Percentiles rank a stretch among this genome's conserved stretches.
Evolutionary conservation across 92 coral and sea anemone genomes (phyloP).

Genomic region (Parazoanthus darwini): DNA sequence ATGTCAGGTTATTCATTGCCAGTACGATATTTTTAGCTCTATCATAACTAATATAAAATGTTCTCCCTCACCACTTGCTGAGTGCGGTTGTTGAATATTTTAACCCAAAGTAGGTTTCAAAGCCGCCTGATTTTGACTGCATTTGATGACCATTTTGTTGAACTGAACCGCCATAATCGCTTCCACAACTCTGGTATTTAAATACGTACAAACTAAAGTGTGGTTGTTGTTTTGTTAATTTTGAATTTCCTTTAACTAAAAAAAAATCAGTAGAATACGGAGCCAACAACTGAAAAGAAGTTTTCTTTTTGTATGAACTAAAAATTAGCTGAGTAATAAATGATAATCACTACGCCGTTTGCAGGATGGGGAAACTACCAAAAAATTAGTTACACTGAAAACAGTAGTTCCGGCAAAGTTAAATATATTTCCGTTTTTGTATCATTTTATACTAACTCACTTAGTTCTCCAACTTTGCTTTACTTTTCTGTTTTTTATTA

Average conservation of each 20-base stretch:
- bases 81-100: not conserved
- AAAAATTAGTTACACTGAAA: not conserved
- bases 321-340: too few relatives aligned
- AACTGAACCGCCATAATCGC: not conserved
- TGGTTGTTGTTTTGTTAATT: not conserved
- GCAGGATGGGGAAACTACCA: too few relatives aligned
- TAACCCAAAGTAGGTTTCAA: not conserved
- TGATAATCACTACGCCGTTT: too few relatives aligned
- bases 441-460: not conserved
- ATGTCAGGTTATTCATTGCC: conserved; percentile 13
- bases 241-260: not conserved
- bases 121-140: not conserved
- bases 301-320: too few relatives aligned
- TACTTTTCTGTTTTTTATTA: too few relatives aligned
- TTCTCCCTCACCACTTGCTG: not conserved
- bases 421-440: not conserved
- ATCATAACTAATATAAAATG: not conserved
- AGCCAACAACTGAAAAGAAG: not conserved
- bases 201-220: not conserved
- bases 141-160: not conserved
- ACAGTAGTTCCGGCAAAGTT: not conserved
- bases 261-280: not conserved
- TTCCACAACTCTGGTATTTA: not conserved
- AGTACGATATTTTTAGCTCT: conserved; percentile 12
- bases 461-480: too few relatives aligned